phyloP scores from a whole-genome alignment of 2,888 invertebrate species.

The Sarcophaga carnaria region DNA sequence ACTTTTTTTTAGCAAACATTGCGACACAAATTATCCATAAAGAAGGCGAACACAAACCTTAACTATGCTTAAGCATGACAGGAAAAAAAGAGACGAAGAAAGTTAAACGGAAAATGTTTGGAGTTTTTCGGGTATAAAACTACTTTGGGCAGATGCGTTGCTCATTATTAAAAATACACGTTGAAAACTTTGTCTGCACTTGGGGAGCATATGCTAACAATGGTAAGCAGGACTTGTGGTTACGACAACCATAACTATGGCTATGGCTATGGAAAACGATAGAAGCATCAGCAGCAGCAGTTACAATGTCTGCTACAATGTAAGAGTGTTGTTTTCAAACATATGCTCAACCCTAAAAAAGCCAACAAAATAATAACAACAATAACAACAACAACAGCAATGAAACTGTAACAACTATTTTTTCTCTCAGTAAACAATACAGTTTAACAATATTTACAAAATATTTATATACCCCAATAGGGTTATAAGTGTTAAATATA shows the following conservation, averaged over 20 bases:
- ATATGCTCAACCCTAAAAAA: constrained; percentile 59
- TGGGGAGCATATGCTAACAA: constrained; percentile 56
- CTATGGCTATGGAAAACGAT: too few relatives aligned
- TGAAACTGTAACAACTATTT: constrained; percentile 16
- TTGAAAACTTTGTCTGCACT: constrained; percentile 64
- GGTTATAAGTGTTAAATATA: constrained; percentile 10
- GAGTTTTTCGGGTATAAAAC: constrained; percentile 5
- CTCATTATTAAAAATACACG: constrained; percentile 59
- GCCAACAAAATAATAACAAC: neutral
- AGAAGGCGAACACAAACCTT: constrained; percentile 30
- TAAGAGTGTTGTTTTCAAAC: constrained; percentile 51
- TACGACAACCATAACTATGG: neutral
- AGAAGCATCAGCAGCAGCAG: constrained; percentile 22
- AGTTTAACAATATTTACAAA: constrained; percentile 39
- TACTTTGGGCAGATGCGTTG: constrained; percentile 52
- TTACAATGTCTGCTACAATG: constrained; percentile 16
- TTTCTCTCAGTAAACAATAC: constrained; percentile 15
- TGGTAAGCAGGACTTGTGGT: constrained; percentile 63
- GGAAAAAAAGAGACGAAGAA: neutral
- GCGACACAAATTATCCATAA: constrained; percentile 60
- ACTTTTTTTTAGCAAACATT: constrained; percentile 45
- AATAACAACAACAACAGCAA: constrained; percentile 19
- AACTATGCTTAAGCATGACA: constrained; percentile 44
- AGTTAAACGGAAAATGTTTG: constrained; percentile 16
- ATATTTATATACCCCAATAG: constrained; percentile 6